phyloP scores from a whole-genome alignment of 2,113 vertebrate species.

The Neolamprologus hecqui region DNA sequence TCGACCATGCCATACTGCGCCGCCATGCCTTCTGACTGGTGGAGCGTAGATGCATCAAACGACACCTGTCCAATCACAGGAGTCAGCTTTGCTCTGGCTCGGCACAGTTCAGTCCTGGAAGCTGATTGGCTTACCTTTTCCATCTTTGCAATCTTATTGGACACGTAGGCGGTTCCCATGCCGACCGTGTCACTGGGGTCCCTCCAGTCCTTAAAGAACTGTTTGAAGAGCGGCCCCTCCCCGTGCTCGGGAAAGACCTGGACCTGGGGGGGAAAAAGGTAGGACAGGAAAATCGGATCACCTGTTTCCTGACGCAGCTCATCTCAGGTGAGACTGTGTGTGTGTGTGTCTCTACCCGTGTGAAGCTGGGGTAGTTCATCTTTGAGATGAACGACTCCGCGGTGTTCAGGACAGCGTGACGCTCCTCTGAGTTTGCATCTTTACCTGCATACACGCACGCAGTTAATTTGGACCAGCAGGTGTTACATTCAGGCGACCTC shows the following conservation, averaged over 20 bases:
- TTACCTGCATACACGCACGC: neutral
- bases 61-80: neutral
- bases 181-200: neutral
- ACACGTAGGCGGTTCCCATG: neutral
- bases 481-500: neutral
- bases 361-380: neutral
- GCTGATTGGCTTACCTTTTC: neutral
- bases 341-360: accelerated
- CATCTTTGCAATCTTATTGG: neutral
- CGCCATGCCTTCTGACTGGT: neutral
- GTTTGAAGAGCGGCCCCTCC: neutral
- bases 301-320: neutral
- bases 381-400: neutral
- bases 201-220: neutral
- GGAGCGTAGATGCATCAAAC: neutral
- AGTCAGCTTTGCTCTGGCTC: neutral
- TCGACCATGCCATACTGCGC: neutral
- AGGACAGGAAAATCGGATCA: neutral
- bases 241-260: neutral
- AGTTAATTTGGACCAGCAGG: neutral
- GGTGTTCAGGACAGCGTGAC: neutral
- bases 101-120: neutral
- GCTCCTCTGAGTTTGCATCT: neutral
- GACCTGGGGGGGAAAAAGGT: neutral
- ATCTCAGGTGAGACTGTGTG: neutral